phyloP scores from a whole-genome alignment of 2,113 vertebrate species.

The Uropsilus gracilis region DNA sequence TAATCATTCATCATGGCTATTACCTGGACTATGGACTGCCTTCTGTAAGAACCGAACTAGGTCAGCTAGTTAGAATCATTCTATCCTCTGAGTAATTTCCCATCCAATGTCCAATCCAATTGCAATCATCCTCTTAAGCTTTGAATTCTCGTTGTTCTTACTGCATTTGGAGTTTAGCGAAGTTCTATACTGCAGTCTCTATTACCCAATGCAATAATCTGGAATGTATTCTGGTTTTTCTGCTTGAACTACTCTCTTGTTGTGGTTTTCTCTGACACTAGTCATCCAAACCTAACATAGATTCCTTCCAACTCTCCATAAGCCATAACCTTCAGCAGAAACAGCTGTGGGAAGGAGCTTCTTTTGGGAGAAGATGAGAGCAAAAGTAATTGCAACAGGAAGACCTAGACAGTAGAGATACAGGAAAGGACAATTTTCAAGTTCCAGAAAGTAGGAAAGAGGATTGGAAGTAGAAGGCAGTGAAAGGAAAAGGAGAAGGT shows the following conservation, averaged over 20 bases:
- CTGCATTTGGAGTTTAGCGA: not conserved
- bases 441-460: not conserved
- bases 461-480: not conserved
- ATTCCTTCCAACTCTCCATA: not conserved
- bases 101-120: not conserved
- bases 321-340: not conserved
- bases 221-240: not conserved
- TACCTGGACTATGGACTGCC: not conserved
- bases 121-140: not conserved
- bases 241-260: not conserved
- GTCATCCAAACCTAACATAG: not conserved
- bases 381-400: not conserved
- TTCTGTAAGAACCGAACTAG: not conserved
- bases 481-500: not conserved
- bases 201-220: not conserved
- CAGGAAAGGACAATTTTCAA: not conserved
- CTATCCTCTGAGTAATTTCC: not conserved
- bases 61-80: slow-evolving; percentile 13
- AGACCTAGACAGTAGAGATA: not conserved
- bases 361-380: not conserved
- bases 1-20: not conserved
- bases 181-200: not conserved
- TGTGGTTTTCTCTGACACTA: not conserved
- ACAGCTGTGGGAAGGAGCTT: not conserved
- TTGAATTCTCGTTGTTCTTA: not conserved